Base-by-base conservation (phyloP, 1,140 invertebrate genomes). In the Philaenus spumarius region DNA sequence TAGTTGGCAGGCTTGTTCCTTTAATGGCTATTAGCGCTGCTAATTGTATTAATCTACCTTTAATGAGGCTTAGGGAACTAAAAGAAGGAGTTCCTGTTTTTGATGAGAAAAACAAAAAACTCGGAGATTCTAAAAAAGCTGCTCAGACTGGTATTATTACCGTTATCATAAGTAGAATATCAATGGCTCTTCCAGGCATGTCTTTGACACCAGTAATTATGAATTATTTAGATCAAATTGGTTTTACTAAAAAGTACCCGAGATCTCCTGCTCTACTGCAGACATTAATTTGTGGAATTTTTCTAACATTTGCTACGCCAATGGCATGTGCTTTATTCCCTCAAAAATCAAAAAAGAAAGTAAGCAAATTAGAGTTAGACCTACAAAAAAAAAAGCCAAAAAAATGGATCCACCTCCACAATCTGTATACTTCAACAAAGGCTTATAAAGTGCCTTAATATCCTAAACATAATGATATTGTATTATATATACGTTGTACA, bases 41-140 rank as follows among this genome's bases (percentile, higher is more conserved):
- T n/a, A 99, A 98, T 76, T 97, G 91, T 75, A 91, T 95, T 45
- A 99, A 98, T 76, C 97, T 98, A 77, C 96, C 96, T 1, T 76
- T 97, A 60, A 98, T 99, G 95, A 82, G 96, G 66, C 88, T 91
- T 72, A n/a, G n/a, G n/a, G 94, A 91, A 74, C 69, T 95, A 0
- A 72, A 80, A 58, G 79, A 89, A 62, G 93, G 93, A 7, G 85
- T 93, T 15, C 78, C 84, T 26, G 80, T 95, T 1, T 77, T 80
- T n/a, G 90, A 94, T 66, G 83, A 85, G 20, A 80, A 90, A 61
- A 89, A 86, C 0, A 84, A 84, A 62, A 78, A 86, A 50, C 74
- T 94, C 1, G 87, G 89, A 0, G 82, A 87, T 66, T 95, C 92
- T 9, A 84, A 84, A 67, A 58, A 84, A 5, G 90, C 91, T 1